Conservation (phyloP, 2,888 invertebrate species). For the Ashinkailepas kermadecensis region DNA sequence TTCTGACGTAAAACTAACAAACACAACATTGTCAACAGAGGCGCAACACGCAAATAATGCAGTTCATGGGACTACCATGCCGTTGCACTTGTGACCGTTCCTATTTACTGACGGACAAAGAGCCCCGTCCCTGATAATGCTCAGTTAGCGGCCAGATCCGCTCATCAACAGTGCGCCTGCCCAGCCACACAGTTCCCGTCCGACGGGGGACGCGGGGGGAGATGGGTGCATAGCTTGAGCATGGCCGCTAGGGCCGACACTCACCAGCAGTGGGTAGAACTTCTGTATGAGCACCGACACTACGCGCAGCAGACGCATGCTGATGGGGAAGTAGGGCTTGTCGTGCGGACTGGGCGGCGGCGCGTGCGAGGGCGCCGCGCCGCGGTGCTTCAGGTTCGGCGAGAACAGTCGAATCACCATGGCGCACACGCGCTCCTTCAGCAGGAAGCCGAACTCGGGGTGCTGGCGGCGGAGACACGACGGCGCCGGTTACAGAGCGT, state of each 20-base stretch:
- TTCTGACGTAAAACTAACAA: no score
- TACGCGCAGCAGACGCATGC: constrained; percentile 85
- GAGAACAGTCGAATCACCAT: constrained; percentile 97
- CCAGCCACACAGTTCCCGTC: no score
- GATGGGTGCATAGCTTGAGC: no score
- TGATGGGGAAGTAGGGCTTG: constrained; percentile 93
- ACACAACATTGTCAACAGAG: no score
- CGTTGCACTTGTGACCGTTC: no score
- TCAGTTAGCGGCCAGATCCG: no score
- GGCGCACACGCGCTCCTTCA: constrained; percentile 96
- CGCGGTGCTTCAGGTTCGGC: constrained; percentile 92
- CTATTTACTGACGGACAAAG: no score
- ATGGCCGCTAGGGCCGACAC: constrained; percentile 36
- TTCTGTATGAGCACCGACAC: constrained; percentile 88
- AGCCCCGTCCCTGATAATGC: no score
- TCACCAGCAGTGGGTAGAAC: constrained; percentile 80
- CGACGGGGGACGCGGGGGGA: no score
- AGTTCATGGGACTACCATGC: no score
- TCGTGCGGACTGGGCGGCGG: constrained; percentile 48
- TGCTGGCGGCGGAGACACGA: constrained; percentile 54
- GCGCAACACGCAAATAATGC: no score
- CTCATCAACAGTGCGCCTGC: no score
- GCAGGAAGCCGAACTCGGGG: constrained; percentile 82
- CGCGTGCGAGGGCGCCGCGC: constrained; percentile 41
- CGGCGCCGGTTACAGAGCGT: constrained; percentile 4